Evolutionary conservation across 2,888 invertebrate species (phyloP).

Genomic region (Amiota mariae): DNA sequence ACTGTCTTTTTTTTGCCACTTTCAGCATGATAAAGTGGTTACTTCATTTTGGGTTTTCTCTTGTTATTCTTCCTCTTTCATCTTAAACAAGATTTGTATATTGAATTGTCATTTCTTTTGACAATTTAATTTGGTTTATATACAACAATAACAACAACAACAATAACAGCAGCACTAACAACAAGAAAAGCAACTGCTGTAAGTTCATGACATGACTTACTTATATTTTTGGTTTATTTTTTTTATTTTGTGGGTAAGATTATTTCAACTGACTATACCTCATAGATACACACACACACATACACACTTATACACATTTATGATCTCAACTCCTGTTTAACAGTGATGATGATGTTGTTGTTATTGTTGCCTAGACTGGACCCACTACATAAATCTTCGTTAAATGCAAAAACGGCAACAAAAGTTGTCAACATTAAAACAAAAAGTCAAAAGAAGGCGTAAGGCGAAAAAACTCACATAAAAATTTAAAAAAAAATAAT

Average conservation of each 20-base stretch:
- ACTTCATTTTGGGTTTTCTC: constrained; percentile 20
- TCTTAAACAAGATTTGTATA: constrained; percentile 62
- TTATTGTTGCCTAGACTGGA: neutral
- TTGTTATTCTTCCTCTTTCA: constrained; percentile 46
- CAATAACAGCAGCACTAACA: constrained; percentile 30
- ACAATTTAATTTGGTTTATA: constrained; percentile 67
- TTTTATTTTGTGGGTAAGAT: too few relatives aligned
- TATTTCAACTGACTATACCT: too few relatives aligned
- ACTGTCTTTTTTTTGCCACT: neutral
- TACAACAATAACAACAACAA: constrained; percentile 53
- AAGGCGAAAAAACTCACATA: neutral
- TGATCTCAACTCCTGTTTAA: too few relatives aligned
- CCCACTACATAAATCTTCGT: constrained; percentile 28
- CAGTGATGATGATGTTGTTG: too few relatives aligned
- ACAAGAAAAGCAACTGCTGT: constrained; percentile 19
- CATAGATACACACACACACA: too few relatives aligned
- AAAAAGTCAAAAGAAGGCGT: neutral
- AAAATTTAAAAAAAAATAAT: too few relatives aligned
- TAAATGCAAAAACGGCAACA: constrained; percentile 2
- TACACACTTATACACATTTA: too few relatives aligned
- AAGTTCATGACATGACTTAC: constrained; percentile 1
- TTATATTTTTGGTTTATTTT: too few relatives aligned
- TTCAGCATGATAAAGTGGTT: constrained; percentile 57
- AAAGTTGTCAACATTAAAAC: neutral
- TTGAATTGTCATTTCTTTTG: constrained; percentile 67